Evolutionary conservation across 2,797 vertebrate genomes (phyloP).

Genomic region (Silurus aristotelis): DNA sequence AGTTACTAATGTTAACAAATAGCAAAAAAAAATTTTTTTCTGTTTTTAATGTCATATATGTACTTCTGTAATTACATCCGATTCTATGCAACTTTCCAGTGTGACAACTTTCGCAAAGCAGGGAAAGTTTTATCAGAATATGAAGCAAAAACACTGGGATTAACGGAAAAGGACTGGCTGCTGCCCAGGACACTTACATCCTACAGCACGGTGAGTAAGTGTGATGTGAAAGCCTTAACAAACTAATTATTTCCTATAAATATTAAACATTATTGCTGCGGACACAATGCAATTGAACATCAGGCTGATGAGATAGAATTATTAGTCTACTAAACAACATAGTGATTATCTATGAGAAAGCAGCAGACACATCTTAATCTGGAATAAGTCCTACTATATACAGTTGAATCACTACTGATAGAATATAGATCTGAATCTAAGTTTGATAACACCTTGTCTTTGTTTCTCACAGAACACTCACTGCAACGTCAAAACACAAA

Average conservation of each 20-base stretch:
- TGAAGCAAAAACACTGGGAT: not conserved
- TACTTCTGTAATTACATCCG: not conserved
- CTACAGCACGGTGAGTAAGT: conserved; percentile 8
- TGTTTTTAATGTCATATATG: not conserved
- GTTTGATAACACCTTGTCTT: not conserved
- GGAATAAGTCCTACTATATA: not conserved
- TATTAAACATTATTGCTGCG: not conserved
- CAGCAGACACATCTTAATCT: not conserved
- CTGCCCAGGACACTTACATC: conserved; percentile 1
- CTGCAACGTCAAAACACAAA: not conserved
- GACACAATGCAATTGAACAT: not conserved
- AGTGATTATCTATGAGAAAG: not conserved
- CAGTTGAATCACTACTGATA: not conserved
- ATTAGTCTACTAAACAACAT: not conserved
- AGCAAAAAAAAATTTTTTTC: not conserved
- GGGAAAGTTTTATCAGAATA: not conserved
- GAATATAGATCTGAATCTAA: too few relatives aligned
- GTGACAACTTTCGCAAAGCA: conserved; percentile 25
- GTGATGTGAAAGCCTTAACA: not conserved
- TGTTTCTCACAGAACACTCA: not conserved
- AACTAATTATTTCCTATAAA: not conserved
- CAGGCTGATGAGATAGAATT: not conserved
- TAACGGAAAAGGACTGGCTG: conserved; percentile 17
- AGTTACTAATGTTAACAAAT: not conserved
- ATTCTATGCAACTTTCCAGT: not conserved